Percentiles rank a stretch among this genome's conserved stretches.
Evolutionary conservation across 2,888 invertebrate species (phyloP).

Genomic region (Amphipyra tragopoginis): DNA sequence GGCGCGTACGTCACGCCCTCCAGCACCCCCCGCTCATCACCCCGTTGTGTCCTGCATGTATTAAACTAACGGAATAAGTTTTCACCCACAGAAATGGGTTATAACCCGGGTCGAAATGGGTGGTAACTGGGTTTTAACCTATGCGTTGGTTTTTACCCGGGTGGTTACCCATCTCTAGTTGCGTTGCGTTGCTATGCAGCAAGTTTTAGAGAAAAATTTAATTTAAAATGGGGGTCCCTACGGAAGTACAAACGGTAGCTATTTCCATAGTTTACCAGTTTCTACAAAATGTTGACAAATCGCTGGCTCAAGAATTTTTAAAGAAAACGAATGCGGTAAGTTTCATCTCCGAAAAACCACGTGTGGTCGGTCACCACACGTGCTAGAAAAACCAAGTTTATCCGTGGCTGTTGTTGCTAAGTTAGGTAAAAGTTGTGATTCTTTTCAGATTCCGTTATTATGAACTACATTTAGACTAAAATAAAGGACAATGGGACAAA

Average conservation of each 20-base stretch:
- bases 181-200: constrained; percentile 25
- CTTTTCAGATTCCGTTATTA: not conserved
- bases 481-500: no score
- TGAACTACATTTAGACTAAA: no score
- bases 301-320: constrained; percentile 92
- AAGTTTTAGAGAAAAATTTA: not conserved
- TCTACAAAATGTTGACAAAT: constrained; percentile 91
- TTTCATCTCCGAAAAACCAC: constrained; percentile 74
- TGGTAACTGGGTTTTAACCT: no score
- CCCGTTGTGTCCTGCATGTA: no score
- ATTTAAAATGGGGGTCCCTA: constrained; percentile 74
- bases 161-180: no score
- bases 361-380: constrained; percentile 77
- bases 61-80: no score
- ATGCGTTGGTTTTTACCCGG: no score
- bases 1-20: no score
- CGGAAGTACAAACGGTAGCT: constrained; percentile 73
- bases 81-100: no score
- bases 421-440: not conserved
- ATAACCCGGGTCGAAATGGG: no score
- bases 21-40: no score
- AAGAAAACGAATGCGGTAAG: constrained; percentile 94
- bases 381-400: constrained; percentile 59
- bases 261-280: constrained; percentile 91
- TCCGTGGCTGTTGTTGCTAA: not conserved